Percentiles rank a stretch among this genome's conserved stretches.
Evolutionary conservation across 2,888 invertebrate genomes (phyloP).

Genomic region (Orthosia gothica): DNA sequence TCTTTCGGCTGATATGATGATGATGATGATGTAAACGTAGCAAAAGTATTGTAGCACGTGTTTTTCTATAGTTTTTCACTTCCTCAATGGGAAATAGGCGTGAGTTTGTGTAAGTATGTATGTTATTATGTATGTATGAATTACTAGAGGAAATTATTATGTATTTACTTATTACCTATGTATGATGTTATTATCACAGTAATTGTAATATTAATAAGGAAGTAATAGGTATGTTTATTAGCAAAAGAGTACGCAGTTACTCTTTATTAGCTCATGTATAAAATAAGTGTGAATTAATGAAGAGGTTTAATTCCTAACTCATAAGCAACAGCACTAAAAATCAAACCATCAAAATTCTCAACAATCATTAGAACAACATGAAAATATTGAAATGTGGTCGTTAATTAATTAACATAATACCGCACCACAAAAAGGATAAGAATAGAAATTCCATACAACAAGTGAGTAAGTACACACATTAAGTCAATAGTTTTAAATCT

Average conservation of each 20-base stretch:
- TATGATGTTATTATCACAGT: too few relatives aligned
- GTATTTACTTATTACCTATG: too few relatives aligned
- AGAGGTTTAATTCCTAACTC: neutral
- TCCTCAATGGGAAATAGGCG: neutral
- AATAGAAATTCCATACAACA: neutral
- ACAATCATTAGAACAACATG: conserved; percentile 14
- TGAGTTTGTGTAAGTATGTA: neutral
- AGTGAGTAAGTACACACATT: neutral
- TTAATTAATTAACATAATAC: conserved; percentile 24
- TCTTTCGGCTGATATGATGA: too few relatives aligned
- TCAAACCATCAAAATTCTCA: neutral
- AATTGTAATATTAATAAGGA: neutral
- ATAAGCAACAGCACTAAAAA: neutral
- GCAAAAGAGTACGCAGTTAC: neutral
- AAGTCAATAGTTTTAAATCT: too few relatives aligned
- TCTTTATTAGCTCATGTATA: too few relatives aligned
- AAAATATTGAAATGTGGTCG: conserved; percentile 26
- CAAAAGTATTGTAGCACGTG: neutral
- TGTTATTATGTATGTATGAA: neutral
- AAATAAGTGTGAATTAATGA: neutral
- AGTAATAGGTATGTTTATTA: neutral
- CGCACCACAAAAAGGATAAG: neutral
- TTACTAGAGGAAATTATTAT: too few relatives aligned
- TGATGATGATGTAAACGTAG: too few relatives aligned
- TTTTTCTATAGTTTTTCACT: neutral